Evolutionary conservation across 2,113 vertebrate species (phyloP).

Genomic region (Hemicordylus capensis): DNA sequence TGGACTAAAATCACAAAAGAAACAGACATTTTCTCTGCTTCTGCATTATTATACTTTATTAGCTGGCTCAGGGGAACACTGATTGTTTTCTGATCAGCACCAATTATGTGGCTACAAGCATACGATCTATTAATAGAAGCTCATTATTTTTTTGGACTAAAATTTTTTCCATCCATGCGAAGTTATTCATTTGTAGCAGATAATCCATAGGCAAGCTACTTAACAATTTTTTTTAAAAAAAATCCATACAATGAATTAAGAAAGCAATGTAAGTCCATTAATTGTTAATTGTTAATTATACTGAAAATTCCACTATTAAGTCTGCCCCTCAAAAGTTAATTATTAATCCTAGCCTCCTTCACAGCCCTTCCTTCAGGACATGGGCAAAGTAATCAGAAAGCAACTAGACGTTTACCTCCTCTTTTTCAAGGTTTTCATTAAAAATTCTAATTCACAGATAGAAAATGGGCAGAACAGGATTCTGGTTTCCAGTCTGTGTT

Average conservation of each 20-base stretch:
- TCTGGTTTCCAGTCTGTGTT: neutral
- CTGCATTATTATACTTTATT: conserved; percentile 12
- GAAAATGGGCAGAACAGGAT: neutral
- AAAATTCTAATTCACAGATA: neutral
- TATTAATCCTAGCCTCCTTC: neutral
- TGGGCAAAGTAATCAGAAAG: neutral
- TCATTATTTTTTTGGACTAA: conserved; percentile 34
- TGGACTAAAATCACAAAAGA: neutral
- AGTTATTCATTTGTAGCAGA: conserved; percentile 7
- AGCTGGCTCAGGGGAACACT: neutral
- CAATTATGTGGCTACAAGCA: conserved; percentile 11
- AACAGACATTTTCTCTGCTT: neutral
- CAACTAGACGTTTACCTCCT: neutral
- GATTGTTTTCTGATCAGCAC: conserved; percentile 34
- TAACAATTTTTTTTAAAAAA: neutral
- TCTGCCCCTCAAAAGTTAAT: neutral
- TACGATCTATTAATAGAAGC: conserved; percentile 20
- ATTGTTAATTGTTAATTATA: neutral
- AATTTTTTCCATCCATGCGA: conserved; percentile 22
- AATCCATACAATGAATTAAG: conserved; percentile 4
- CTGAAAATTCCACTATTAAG: conserved; percentile 8
- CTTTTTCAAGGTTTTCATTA: neutral
- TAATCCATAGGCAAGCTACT: neutral
- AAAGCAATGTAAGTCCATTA: neutral
- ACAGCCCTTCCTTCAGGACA: neutral